Conservation (phyloP, 2,113 vertebrate genomes). For the Clarias macrocephalus region DNA sequence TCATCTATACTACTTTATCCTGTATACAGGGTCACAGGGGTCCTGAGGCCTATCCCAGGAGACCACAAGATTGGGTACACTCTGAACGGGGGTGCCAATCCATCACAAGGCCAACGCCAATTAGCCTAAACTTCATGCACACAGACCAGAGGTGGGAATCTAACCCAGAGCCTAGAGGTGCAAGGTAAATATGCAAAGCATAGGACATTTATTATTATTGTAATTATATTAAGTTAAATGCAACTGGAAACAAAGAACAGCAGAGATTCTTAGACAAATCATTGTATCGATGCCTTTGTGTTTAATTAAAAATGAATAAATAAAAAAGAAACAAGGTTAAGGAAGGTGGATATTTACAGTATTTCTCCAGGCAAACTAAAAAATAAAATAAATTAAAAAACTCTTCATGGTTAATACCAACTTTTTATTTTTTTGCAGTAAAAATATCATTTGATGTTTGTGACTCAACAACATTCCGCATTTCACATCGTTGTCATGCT, state of each 20-base stretch:
- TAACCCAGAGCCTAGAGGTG: no score
- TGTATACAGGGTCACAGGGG: no score
- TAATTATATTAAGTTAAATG: background rate
- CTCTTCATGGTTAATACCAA: background rate
- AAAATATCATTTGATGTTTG: background rate
- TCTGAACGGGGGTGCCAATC: no score
- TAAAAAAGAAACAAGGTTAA: background rate
- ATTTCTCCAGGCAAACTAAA: background rate
- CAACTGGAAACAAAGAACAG: background rate
- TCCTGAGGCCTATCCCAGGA: no score
- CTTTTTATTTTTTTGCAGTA: background rate
- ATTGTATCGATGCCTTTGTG: background rate
- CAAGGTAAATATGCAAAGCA: no score
- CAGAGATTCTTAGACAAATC: background rate
- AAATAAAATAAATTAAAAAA: background rate
- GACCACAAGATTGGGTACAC: no score
- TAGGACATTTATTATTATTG: no score
- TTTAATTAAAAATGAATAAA: background rate
- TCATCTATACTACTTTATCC: no score
- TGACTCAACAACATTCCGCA: background rate
- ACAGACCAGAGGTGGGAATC: no score
- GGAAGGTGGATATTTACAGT: background rate
- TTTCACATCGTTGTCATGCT: background rate
- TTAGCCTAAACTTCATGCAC: no score
- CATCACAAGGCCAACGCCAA: no score